Evolutionary conservation across 2,113 vertebrate species (phyloP).

Genomic region (Macrotis lagotis): DNA sequence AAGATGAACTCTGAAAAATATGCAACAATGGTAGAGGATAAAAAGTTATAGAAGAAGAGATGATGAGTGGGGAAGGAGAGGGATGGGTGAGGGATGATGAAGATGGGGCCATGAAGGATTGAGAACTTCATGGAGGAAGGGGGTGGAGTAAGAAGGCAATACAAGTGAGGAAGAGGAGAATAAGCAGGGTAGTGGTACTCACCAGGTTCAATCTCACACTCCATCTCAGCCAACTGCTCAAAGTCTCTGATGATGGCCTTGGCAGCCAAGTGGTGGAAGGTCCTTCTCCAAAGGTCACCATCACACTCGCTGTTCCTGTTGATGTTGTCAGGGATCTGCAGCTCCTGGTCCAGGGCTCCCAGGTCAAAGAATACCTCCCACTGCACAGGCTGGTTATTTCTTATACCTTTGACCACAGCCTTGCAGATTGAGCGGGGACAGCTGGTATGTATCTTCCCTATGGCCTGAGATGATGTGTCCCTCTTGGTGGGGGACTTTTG

Average conservation of each 20-base stretch:
- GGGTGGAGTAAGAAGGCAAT: too few species aligned
- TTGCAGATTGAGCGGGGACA: conserved; percentile 83
- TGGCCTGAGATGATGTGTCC: not conserved
- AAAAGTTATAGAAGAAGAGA: not conserved
- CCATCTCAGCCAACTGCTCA: conserved; percentile 91
- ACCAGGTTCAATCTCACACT: conserved; percentile 95
- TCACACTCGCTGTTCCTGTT: conserved; percentile 36
- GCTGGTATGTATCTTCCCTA: not conserved
- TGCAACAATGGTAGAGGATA: not conserved
- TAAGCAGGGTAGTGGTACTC: not conserved
- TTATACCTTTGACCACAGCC: conserved; percentile 91
- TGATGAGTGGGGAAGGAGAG: not conserved
- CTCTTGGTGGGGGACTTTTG: conserved; percentile 67
- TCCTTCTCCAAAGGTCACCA: conserved; percentile 92
- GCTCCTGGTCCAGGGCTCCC: conserved; percentile 83
- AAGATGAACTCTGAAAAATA: not conserved
- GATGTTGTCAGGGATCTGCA: conserved; percentile 71
- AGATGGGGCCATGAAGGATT: not conserved
- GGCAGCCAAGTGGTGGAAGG: conserved; percentile 95
- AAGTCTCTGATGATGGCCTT: conserved; percentile 94
- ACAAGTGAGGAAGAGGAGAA: not conserved
- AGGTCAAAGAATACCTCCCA: conserved; percentile 96
- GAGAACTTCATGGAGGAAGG: not conserved
- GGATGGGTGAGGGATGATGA: not conserved
- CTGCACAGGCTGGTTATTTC: conserved; percentile 85